Base-by-base conservation (phyloP, 2,113 vertebrate species). In the Myxocyprinus asiaticus region DNA sequence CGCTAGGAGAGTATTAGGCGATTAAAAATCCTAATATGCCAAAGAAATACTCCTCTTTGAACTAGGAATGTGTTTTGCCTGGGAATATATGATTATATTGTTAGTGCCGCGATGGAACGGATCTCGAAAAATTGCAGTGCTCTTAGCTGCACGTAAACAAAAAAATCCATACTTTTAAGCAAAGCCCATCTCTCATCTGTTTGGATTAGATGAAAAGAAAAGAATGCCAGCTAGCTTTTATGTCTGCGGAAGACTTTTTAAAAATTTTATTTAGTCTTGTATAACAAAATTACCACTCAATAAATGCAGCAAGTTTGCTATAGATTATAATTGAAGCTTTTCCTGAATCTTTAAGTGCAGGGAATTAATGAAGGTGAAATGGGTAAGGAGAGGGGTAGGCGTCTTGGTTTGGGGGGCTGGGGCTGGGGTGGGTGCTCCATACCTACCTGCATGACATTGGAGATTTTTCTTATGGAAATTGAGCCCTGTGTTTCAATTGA, bases 21-120 rank as follows among this genome's bases (percentile, higher is more conserved):
- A 92, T 92, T 92, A 92, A 92, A 89, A 90, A 91, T 91, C 89
- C 82, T 90, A 89, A 91, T 88, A 90, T 89, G 88, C 79, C 65
- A 85, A 61, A 81, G 72, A 91, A 88, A 88, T 85, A 89, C 86
- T 88, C 79, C 59, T 88, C 91, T 92, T 93, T 92, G 90, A 92
- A 93, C 92, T 90, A 88, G 89, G 91, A 92, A 90, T 88, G 88
- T 44, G 87, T 84, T 90, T 88, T 85, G 86, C 86, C 87, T 84
- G 85, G 90, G 81, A 85, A 82, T 85, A 82, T 82, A 73, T 44
- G 79, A 85, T 85, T 86, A 82, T 76, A 85, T 82, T 86, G 81
- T 88, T 83, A 78, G 79, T 48, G 50, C 59, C 50, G 78, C 14
- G 75, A 81, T 75, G 61, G 70, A 65, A 76, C 88, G 92, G 91